Evolutionary conservation across 2,113 vertebrate species (phyloP).

Genomic region (Aegotheles bennettii): DNA sequence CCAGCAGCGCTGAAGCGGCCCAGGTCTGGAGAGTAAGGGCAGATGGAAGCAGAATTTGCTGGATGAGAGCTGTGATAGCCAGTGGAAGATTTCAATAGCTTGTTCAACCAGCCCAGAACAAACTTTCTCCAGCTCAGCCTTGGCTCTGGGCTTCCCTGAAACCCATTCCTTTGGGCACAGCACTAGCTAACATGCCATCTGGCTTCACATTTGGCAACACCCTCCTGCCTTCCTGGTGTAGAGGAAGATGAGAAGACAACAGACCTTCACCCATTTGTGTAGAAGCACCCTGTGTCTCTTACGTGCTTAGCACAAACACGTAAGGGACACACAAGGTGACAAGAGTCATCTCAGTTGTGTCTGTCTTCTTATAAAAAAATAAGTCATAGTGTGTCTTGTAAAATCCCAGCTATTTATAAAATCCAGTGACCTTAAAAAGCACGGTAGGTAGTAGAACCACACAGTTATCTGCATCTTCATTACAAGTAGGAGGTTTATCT

Average conservation of each 20-base stretch:
- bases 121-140: not conserved
- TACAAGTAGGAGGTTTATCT: conserved; percentile 23
- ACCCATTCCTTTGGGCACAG: not conserved
- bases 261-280: not conserved
- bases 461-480: not conserved
- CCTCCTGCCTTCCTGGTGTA: rapidly evolving
- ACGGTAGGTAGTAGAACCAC: not conserved
- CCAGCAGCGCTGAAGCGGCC: not conserved
- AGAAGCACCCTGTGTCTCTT: not conserved
- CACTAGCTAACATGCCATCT: not conserved
- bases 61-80: not conserved
- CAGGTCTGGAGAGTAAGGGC: not conserved
- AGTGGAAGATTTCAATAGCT: not conserved
- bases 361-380: not conserved
- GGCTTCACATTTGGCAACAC: not conserved
- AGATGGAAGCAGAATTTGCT: not conserved
- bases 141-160: not conserved
- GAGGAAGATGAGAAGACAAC: not conserved
- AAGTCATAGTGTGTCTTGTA: not conserved
- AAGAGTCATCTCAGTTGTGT: not conserved
- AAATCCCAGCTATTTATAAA: not conserved
- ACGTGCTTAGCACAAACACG: not conserved
- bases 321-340: not conserved
- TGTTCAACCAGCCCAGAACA: not conserved
- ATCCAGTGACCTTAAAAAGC: not conserved